Evolutionary conservation across 2,113 vertebrate species (phyloP), one percentile per base, ranked within the genome.

Genomic region (Coptodon bakossiorum): DNA sequence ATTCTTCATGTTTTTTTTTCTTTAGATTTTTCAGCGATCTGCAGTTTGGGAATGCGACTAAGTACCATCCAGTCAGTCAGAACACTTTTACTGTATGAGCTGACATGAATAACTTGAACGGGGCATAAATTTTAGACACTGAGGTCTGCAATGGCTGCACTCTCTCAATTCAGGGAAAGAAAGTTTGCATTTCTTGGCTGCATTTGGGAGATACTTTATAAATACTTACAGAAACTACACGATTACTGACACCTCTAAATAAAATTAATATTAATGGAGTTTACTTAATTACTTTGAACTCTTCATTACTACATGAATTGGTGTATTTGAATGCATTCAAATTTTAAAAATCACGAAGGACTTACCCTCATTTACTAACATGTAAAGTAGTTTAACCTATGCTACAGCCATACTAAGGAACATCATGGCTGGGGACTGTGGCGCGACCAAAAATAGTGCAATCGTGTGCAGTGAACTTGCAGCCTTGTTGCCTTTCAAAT

Each of bases 371-470:
- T 29, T 48, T 19, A 19, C 45, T 50, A 0, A 48, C 17, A 76
- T 50, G 71, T 76, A 76, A 29, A 48, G 24, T 50, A 29, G 71
- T 48, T 76, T 48, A 48, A 76, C 71, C 40, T 76, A 29, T 0
- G 1, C 40, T 48, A 1, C 9, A 73, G 40, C 0, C 68, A 27
- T 27, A 27, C 22, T 73, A 24, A 24, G 38, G 8, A 0, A 16
- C 14, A 7, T 27, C 16, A 16, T 48, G 22, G 24, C 24, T 29
- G 71, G 24, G 14, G 71, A 48, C 43, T 73, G 68, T 5, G 40
- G 22, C 38, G 27, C 0, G 0, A 24, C 13, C 22, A 43, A 27
- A 45, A 73, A 9, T 9, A 43, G n/a, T 9, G n/a, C 66, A 43
- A 43, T 4, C 7, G 7, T 71, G n/a, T 71, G 3, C 66, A 71